Evolutionary conservation across 1,140 invertebrate species (phyloP).

Genomic region (Brachionus manjavacas): DNA sequence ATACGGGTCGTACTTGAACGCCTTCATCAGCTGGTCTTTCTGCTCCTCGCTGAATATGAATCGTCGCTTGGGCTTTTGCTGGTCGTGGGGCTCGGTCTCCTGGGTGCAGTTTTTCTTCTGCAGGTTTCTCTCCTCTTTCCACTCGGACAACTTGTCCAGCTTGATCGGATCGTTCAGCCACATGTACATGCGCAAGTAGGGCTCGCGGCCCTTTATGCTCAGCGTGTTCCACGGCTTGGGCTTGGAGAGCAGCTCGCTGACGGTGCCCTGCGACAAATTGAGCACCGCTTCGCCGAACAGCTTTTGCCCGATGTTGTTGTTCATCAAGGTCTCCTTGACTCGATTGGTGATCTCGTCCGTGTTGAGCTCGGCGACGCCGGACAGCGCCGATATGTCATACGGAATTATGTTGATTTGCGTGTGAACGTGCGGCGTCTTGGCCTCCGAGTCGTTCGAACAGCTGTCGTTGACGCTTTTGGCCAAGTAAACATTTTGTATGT

Average conservation of each 20-base stretch:
- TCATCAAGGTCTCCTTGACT: conserved; percentile 89
- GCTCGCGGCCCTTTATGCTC: conserved; percentile 92
- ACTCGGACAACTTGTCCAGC: conserved; percentile 73
- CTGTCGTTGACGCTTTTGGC: not conserved
- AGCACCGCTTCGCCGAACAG: conserved; percentile 94
- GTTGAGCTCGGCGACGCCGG: conserved; percentile 83
- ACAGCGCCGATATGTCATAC: conserved; percentile 33
- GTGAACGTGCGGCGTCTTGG: not conserved
- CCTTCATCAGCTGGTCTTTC: conserved; percentile 82
- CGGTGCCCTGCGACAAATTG: conserved; percentile 86
- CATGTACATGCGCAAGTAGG: conserved; percentile 94
- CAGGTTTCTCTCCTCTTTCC: conserved; percentile 61
- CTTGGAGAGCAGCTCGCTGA: conserved; percentile 90
- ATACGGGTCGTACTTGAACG: conserved; percentile 85
- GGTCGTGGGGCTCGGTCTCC: not conserved
- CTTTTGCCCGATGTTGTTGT: conserved; percentile 96
- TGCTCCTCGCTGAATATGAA: conserved; percentile 90
- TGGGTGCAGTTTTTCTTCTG: not conserved
- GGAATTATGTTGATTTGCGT: conserved; percentile 36
- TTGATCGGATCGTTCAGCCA: conserved; percentile 92
- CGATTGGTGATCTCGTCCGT: conserved; percentile 92
- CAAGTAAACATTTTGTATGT: not conserved
- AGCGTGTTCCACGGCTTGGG: conserved; percentile 99
- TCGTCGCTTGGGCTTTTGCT: conserved; percentile 51
- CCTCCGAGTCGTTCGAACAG: not conserved